Base-by-base conservation (phyloP, 2,797 vertebrate species). In the Chromobotia macracanthus region DNA sequence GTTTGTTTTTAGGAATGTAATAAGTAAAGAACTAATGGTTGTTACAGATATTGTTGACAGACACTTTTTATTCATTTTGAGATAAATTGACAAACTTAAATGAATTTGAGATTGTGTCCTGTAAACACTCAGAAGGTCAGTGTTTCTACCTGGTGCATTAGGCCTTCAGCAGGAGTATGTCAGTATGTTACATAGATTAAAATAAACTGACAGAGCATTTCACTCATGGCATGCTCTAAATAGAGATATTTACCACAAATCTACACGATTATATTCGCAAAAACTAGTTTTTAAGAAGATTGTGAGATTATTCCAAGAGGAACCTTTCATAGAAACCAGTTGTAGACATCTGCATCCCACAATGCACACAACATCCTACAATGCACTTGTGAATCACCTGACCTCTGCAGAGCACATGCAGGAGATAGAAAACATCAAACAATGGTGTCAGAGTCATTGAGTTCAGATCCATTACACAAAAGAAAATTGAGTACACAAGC, bases 1-100 rank as follows among this genome's bases (percentile, higher is more conserved):
- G 23, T 77, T 50, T 35, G 60, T 21, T 78, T n/a, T 68, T 15
- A 53, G 55, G 35, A 50, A 18, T 35, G 23, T 8, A 44, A 31
- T 69, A 48, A 60, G 25, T 60, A 3, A 60, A 16, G 58, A 23
- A 28, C 13, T 13, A 6, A 28, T 28, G 3, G 16, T 50, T 21
- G 21, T 2, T 68, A 31, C 16, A 28, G 23, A 67, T 28, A 60
- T 10, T 8, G 18, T 16, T 41, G 38, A 41, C 38, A 64, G 44
- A 63, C 13, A 12, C 1, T 16, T 48, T 44, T 44, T 35, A 13
- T 11, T 28, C 9, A 5, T 41, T 48, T 48, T 63, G 18, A 28
- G 38, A 21, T 28, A 41, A 5, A 41, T 10, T 55, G 13, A 31
- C 50, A 70, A 70, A 53, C 48, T 3, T 41, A n/a, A n/a, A 41